Percentiles rank a stretch among this genome's conserved stretches.
These are phyloP conservation scores for Geophilus truncorum DNA, from an alignment of 2,888 invertebrate genomes.

Conservation along the genomic window DNA sequence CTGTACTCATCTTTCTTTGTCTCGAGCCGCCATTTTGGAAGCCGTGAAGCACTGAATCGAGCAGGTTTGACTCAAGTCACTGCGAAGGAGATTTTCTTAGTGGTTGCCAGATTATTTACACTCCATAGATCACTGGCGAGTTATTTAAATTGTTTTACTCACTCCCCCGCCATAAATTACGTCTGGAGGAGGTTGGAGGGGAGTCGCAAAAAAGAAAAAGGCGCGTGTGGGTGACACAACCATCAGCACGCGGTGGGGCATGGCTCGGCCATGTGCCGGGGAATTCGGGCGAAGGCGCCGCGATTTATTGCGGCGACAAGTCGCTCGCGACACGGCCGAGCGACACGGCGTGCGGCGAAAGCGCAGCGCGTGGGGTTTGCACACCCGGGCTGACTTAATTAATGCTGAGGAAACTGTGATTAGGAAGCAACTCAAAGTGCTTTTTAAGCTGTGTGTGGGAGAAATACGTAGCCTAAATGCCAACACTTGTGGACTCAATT, in stretches of 20 bases:
- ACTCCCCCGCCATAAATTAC: constrained; percentile 34
- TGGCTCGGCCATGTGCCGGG: constrained; percentile 16
- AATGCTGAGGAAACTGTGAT: constrained; percentile 8
- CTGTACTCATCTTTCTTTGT: neutral
- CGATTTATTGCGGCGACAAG: constrained; percentile 20
- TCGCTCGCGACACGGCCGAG: neutral
- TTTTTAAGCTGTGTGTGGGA: constrained; percentile 18
- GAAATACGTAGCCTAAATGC: neutral
- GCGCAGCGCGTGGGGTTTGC: neutral
- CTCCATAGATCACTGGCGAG: constrained; percentile 33
- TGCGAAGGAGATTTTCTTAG: neutral
- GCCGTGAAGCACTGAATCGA: neutral
- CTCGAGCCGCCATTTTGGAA: neutral
- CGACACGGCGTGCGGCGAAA: neutral
- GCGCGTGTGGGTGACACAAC: constrained; percentile 22
- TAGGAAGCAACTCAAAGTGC: constrained; percentile 8
- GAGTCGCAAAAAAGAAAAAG: constrained; percentile 9
- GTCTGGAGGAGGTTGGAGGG: constrained; percentile 28
- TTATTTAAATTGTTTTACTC: constrained; percentile 31
- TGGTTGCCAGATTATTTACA: constrained; percentile 33
- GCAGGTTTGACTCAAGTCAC: neutral
- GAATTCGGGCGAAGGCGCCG: constrained; percentile 24
- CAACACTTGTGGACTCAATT: constrained; percentile 18
- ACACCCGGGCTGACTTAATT: neutral
- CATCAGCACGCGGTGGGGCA: constrained; percentile 5